phyloP scores from a whole-genome alignment of 2,888 invertebrate genomes.

The Plagodis pulveraria region DNA sequence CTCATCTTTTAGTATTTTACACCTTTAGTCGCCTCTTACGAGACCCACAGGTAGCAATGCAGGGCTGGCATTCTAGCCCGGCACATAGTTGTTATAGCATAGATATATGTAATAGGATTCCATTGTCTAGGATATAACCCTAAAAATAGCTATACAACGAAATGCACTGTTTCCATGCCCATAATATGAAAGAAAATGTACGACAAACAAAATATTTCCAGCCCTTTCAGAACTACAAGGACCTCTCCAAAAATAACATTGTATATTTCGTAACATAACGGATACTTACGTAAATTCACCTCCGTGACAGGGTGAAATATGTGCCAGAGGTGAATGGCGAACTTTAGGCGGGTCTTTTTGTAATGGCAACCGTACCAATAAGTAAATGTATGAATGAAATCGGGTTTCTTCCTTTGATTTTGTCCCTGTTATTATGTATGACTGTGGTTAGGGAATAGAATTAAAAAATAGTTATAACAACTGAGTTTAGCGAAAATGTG shows the following conservation, averaged over 20 bases:
- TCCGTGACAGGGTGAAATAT: slow-evolving; percentile 16
- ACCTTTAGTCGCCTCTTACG: too few species aligned
- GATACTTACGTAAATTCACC: slow-evolving; percentile 13
- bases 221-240: background rate
- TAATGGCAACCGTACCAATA: slow-evolving; percentile 23
- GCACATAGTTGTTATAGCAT: too few species aligned
- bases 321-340: slow-evolving; percentile 1
- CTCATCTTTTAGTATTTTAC: too few species aligned
- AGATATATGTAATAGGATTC: too few species aligned
- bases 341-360: slow-evolving; percentile 24
- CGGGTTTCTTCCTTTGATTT: slow-evolving; percentile 36
- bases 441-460: too few species aligned
- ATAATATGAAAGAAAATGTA: background rate
- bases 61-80: too few species aligned
- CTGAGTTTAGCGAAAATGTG: too few species aligned
- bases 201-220: background rate
- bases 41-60: too few species aligned
- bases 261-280: slow-evolving; percentile 10
- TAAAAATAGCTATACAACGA: too few species aligned
- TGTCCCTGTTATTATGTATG: background rate
- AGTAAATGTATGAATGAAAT: slow-evolving; percentile 33
- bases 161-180: background rate
- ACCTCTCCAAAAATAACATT: background rate
- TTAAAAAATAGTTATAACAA: too few species aligned
- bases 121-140: too few species aligned